These are phyloP conservation scores for Pangasius sanitwongsei DNA, from an alignment of 2,797 vertebrate species.

Conservation along the genomic window DNA sequence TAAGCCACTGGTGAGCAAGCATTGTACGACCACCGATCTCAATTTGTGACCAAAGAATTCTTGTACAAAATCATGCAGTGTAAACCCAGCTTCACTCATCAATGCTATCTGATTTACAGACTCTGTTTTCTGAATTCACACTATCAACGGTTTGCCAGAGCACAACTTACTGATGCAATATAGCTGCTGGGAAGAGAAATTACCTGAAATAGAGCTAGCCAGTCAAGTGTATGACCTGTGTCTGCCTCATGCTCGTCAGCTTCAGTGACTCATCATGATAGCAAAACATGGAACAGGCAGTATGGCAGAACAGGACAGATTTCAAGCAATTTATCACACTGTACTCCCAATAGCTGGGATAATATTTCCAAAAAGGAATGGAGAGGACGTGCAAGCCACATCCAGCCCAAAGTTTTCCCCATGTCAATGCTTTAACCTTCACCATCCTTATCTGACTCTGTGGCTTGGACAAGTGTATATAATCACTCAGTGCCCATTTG, in stretches of 20 bases:
- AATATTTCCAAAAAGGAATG: slow-evolving; percentile 52
- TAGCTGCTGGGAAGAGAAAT: slow-evolving; percentile 51
- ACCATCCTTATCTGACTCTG: slow-evolving; percentile 75
- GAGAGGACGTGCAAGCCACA: slow-evolving; percentile 12
- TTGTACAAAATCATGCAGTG: background rate
- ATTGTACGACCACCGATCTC: background rate
- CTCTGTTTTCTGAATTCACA: slow-evolving; percentile 50
- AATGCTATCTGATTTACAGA: background rate
- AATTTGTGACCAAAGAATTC: background rate
- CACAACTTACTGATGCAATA: slow-evolving; percentile 56
- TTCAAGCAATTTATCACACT: slow-evolving; percentile 36
- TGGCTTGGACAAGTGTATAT: slow-evolving; percentile 52
- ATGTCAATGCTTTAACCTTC: slow-evolving; percentile 68
- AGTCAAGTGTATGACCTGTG: slow-evolving; percentile 43
- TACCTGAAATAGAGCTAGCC: slow-evolving; percentile 13
- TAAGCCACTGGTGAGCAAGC: too few relatives aligned
- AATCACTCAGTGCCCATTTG: slow-evolving; percentile 36
- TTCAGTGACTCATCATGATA: slow-evolving; percentile 35
- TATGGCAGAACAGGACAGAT: slow-evolving; percentile 7
- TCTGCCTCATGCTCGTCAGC: background rate
- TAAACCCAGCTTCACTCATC: background rate
- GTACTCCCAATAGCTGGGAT: slow-evolving; percentile 25
- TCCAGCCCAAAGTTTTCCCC: slow-evolving; percentile 57
- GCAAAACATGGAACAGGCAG: slow-evolving; percentile 40
- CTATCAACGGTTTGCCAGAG: slow-evolving; percentile 43